Conservation (phyloP, 2,888 invertebrate genomes). For the Dryocosmus kuriphilus region DNA sequence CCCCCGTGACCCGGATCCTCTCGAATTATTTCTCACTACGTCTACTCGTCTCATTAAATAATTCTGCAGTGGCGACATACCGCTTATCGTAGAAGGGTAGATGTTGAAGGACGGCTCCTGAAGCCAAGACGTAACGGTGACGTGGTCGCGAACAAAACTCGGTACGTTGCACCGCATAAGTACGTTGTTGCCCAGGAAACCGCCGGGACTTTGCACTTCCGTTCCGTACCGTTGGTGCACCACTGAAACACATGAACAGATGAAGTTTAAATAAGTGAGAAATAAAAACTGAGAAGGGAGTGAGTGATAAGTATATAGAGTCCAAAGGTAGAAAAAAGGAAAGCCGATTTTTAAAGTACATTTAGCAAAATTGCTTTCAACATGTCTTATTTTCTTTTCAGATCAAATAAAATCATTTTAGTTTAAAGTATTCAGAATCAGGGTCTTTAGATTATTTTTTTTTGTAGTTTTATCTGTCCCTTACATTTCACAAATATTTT, state of each 20-base stretch:
- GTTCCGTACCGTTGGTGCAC: constrained; percentile 81
- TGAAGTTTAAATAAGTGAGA: constrained; percentile 41
- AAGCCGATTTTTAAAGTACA: too few relatives aligned
- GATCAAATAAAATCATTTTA: too few relatives aligned
- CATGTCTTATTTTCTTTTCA: too few relatives aligned
- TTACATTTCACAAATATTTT: neutral
- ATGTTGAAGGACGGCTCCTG: constrained; percentile 81
- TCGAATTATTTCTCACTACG: constrained; percentile 44
- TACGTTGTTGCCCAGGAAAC: constrained; percentile 80
- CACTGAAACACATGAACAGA: constrained; percentile 74
- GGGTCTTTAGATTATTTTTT: too few relatives aligned
- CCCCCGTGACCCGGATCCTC: constrained; percentile 33
- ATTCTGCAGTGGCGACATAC: constrained; percentile 71
- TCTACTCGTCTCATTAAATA: constrained; percentile 57
- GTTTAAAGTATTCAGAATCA: too few relatives aligned
- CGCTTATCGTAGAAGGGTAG: constrained; percentile 80
- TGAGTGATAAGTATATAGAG: too few relatives aligned
- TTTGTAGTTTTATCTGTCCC: too few relatives aligned
- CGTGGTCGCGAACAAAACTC: constrained; percentile 80
- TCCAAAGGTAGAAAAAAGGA: too few relatives aligned
- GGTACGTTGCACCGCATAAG: constrained; percentile 80
- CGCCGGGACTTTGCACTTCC: constrained; percentile 81
- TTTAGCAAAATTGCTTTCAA: too few relatives aligned
- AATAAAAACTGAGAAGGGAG: too few relatives aligned
- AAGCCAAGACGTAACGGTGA: constrained; percentile 80